Conservation (phyloP, 2,888 invertebrate genomes). For the Eumacrocentrus americanus region DNA sequence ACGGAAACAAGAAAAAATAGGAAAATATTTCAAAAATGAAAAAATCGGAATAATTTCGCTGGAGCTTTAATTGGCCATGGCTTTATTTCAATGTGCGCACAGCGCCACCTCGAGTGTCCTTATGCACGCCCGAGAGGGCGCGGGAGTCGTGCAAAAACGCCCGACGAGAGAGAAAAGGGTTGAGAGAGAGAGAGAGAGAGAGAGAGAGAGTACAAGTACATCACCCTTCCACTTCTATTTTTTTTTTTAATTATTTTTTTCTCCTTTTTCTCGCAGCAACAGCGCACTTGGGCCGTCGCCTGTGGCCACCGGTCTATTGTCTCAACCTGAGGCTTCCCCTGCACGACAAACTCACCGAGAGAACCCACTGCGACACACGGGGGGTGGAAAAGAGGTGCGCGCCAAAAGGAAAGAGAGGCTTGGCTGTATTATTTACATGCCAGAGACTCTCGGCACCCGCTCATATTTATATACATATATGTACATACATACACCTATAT, state of each 20-base stretch:
- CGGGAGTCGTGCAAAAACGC: conserved; percentile 21
- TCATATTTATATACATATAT: conserved; percentile 10
- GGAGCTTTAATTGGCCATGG: conserved; percentile 55
- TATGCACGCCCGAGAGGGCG: conserved; percentile 34
- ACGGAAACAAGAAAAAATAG: conserved; percentile 8
- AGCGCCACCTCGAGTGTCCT: conserved; percentile 51
- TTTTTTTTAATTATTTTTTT: conserved; percentile 27
- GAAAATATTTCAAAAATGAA: conserved; percentile 15
- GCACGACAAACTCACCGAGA: conserved; percentile 6
- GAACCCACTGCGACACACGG: conserved; percentile 33
- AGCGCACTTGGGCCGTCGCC: conserved; percentile 49
- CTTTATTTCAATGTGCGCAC: conserved; percentile 53
- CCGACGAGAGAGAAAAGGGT: conserved; percentile 21
- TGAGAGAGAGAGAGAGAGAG: conserved; percentile 12
- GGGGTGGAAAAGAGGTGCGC: conserved; percentile 28
- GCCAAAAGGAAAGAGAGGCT: conserved; percentile 9
- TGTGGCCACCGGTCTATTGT: conserved; percentile 56
- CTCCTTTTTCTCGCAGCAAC: conserved; percentile 24
- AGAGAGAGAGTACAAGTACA: conserved; percentile 10
- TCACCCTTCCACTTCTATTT: conserved; percentile 4
- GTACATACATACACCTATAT: background rate
- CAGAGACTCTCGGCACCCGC: conserved; percentile 40
- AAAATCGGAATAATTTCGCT: conserved; percentile 39
- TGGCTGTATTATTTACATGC: conserved; percentile 49
- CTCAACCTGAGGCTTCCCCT: conserved; percentile 38